phyloP scores from a whole-genome alignment of 2,113 vertebrate species.

The Gulo gulo region DNA sequence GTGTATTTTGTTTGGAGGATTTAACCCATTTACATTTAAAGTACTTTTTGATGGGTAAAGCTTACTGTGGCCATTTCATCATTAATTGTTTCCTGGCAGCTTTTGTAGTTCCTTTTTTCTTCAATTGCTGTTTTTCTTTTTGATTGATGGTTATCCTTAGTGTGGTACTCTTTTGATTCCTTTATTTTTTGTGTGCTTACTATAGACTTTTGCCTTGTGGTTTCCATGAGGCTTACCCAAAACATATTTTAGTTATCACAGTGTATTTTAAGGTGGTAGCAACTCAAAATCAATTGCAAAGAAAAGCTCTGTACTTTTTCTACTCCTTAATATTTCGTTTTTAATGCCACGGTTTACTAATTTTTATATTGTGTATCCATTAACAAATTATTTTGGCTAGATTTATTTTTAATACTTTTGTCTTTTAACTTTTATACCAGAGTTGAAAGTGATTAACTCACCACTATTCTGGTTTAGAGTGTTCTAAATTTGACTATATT shows the following conservation, averaged over 20 bases:
- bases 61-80: background rate
- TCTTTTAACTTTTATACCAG: background rate
- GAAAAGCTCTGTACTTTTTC: background rate
- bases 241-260: background rate
- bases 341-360: background rate
- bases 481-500: background rate
- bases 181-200: background rate
- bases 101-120: background rate
- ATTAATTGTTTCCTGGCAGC: background rate
- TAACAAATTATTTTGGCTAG: background rate
- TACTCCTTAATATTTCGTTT: background rate
- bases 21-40: background rate
- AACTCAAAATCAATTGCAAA: background rate
- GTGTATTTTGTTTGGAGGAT: background rate
- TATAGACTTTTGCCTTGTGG: background rate
- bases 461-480: background rate
- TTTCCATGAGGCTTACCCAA: background rate
- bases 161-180: background rate
- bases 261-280: background rate
- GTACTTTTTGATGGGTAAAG: background rate
- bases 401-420: background rate
- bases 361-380: background rate
- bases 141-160: background rate
- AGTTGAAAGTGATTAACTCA: background rate
- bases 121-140: background rate